Evolutionary conservation across 1,140 invertebrate genomes (phyloP).

Genomic region (Gryllus bimaculatus): DNA sequence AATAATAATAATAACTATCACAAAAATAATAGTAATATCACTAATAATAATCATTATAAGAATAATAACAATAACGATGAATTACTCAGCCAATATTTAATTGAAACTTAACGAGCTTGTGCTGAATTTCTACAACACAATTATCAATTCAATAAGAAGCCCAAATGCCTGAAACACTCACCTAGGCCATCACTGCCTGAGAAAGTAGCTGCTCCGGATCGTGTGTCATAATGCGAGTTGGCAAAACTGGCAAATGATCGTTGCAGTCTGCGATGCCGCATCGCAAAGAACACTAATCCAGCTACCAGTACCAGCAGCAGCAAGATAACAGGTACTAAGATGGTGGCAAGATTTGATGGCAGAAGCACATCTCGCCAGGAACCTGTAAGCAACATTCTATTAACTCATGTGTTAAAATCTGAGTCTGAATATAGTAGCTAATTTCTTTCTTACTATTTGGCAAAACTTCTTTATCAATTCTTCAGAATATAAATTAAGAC

Average conservation of each 20-base stretch:
- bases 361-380: conserved; percentile 18
- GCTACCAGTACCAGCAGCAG: conserved; percentile 47
- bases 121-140: too few species aligned
- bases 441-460: not conserved
- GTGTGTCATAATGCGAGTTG: conserved; percentile 76
- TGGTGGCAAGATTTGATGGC: conserved; percentile 29
- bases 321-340: conserved; percentile 38
- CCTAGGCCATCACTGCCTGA: conserved; percentile 56
- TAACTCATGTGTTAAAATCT: not conserved
- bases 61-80: too few species aligned
- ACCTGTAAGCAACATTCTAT: conserved; percentile 6
- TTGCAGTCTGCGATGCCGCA: conserved; percentile 63
- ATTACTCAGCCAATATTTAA: too few species aligned
- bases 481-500: too few species aligned
- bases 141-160: too few species aligned
- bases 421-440: not conserved
- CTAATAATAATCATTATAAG: too few species aligned
- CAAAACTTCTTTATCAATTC: not conserved
- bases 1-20: too few species aligned
- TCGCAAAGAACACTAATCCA: conserved; percentile 52
- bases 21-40: too few species aligned
- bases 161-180: conserved; percentile 28
- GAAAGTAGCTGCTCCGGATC: conserved; percentile 76
- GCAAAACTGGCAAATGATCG: conserved; percentile 71
- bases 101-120: too few species aligned